A percentile compares a stretch with the other conserved stretches of the same genome.
phyloP scores from a whole-genome alignment of 2,888 invertebrate genomes.

The Allacma fusca region DNA sequence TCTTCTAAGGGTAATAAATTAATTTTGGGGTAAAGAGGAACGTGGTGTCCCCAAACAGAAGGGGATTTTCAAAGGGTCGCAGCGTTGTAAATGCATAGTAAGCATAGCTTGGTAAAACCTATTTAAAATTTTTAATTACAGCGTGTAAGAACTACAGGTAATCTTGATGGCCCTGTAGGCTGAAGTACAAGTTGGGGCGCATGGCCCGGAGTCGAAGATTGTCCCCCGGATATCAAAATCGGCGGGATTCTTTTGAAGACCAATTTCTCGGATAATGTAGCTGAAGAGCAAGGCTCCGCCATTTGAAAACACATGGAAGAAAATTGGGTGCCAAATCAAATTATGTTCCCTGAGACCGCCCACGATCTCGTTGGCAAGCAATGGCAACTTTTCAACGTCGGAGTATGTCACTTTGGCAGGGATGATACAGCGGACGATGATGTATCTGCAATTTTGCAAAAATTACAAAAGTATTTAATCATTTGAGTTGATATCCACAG shows the following conservation, averaged over 20 bases:
- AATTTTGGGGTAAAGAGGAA: too few species aligned
- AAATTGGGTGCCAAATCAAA: conserved; percentile 74
- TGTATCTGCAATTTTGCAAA: conserved; percentile 68
- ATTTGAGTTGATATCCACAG: too few species aligned
- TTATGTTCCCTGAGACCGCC: conserved; percentile 68
- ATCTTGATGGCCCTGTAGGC: conserved; percentile 72
- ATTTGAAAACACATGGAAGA: conserved; percentile 80
- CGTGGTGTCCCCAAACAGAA: too few species aligned
- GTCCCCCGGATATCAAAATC: conserved; percentile 68
- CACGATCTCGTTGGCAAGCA: conserved; percentile 48
- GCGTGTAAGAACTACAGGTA: conserved; percentile 69
- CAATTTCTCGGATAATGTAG: conserved; percentile 66
- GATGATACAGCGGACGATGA: conserved; percentile 76
- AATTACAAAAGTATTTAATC: too few species aligned
- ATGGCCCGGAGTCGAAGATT: conserved; percentile 78
- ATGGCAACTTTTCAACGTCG: conserved; percentile 50
- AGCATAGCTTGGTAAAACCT: too few species aligned
- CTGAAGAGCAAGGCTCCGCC: conserved; percentile 78
- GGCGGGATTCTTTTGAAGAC: background rate
- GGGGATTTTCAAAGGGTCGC: too few species aligned
- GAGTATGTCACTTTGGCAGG: conserved; percentile 73
- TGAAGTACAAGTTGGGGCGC: conserved; percentile 70
- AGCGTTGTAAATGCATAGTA: too few species aligned
- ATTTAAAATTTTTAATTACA: too few species aligned
- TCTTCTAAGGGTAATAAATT: too few species aligned